Conservation (phyloP, 2,113 vertebrate genomes). For the Rhineura floridana region DNA sequence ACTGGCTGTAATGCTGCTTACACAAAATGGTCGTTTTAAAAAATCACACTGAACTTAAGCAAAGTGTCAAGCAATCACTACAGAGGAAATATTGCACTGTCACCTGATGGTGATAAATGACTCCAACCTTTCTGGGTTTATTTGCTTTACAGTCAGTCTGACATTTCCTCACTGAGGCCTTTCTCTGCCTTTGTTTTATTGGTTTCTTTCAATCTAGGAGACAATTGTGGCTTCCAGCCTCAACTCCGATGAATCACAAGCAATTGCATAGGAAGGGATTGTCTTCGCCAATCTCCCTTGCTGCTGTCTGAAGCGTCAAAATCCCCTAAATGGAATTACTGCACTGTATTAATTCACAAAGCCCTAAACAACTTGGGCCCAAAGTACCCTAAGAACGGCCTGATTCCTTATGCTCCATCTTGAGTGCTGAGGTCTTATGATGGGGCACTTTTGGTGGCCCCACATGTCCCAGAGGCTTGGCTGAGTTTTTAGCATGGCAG, state of each 20-base stretch:
- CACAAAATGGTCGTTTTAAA: background rate
- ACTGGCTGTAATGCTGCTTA: constrained; percentile 1
- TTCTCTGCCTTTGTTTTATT: constrained; percentile 21
- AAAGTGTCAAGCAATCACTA: constrained; percentile 35
- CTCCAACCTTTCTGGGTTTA: constrained; percentile 36
- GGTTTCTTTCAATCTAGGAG: constrained; percentile 42
- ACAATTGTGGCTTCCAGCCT: constrained; percentile 11
- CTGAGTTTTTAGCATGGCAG: too few relatives aligned
- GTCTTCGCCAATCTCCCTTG: background rate
- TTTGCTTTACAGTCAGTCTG: constrained; percentile 30
- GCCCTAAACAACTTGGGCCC: background rate
- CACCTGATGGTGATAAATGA: constrained; percentile 53
- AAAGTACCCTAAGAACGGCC: too few relatives aligned
- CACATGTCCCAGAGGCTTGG: too few relatives aligned
- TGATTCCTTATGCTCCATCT: too few relatives aligned
- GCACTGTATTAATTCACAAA: background rate
- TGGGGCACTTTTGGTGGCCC: too few relatives aligned
- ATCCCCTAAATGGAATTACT: background rate
- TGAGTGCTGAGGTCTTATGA: too few relatives aligned
- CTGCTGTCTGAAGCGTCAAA: background rate
- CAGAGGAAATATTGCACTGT: constrained; percentile 48
- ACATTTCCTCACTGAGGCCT: constrained; percentile 18
- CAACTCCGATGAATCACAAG: constrained; percentile 40
- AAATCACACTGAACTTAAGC: constrained; percentile 37
- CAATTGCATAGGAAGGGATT: constrained; percentile 45